These are phyloP conservation scores for Atethmia centrago DNA, from an alignment of 2,888 invertebrate species.

Conservation along the genomic window DNA sequence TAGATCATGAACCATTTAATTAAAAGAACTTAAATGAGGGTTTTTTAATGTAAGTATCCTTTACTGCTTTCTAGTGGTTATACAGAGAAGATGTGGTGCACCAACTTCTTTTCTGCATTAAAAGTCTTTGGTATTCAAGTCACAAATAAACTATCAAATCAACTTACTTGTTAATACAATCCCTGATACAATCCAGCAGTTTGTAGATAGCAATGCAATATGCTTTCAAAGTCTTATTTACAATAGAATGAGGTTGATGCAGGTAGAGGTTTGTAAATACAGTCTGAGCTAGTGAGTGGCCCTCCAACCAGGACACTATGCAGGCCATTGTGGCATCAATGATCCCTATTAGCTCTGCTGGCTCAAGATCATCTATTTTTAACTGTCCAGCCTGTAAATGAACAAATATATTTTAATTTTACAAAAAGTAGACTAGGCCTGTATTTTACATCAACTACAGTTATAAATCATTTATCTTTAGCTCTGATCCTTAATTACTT, in stretches of 20 bases:
- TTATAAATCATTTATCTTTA: no score
- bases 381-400: constrained; percentile 92
- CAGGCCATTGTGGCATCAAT: constrained; percentile 98
- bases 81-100: not conserved
- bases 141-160: constrained; percentile 9
- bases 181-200: constrained; percentile 96
- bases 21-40: not conserved
- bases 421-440: no score
- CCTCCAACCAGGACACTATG: constrained; percentile 99
- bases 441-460: no score
- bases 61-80: not conserved
- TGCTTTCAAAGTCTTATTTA: constrained; percentile 95
- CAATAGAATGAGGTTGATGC: constrained; percentile 96
- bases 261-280: constrained; percentile 99
- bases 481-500: no score
- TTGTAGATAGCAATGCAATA: constrained; percentile 97
- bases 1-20: not conserved
- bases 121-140: not conserved
- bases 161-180: constrained; percentile 95
- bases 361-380: constrained; percentile 94
- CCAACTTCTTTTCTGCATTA: not conserved
- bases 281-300: constrained; percentile 98
- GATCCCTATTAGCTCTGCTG: constrained; percentile 96
- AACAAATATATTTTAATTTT: not conserved
- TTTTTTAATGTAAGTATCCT: not conserved